Evolutionary conservation across 1,140 invertebrate genomes (phyloP).

Genomic region (Drosophila grimshawi): DNA sequence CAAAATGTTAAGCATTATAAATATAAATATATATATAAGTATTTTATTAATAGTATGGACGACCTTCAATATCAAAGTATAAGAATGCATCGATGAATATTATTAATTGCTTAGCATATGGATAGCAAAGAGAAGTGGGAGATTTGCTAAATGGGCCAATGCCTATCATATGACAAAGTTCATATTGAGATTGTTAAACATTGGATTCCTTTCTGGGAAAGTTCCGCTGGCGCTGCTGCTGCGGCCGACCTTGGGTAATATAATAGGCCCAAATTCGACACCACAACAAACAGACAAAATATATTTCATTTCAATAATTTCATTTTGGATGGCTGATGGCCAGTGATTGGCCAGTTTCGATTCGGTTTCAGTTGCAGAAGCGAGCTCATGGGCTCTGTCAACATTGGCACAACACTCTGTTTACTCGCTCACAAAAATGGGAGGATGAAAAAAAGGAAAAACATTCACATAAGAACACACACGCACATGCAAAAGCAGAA

Average conservation of each 20-base stretch:
- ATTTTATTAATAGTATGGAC: too few species aligned
- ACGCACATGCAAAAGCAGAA: slow-evolving; percentile 26
- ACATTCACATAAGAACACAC: slow-evolving; percentile 39
- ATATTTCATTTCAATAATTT: slow-evolving; percentile 73
- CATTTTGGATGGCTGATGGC: slow-evolving; percentile 34
- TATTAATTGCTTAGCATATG: slow-evolving; percentile 29
- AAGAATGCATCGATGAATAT: too few species aligned
- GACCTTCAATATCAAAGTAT: too few species aligned
- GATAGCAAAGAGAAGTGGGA: background rate
- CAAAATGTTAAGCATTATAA: background rate
- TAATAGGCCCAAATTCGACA: slow-evolving; percentile 61
- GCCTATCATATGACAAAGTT: slow-evolving; percentile 36
- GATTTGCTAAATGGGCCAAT: slow-evolving; percentile 4
- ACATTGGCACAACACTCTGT: slow-evolving; percentile 74
- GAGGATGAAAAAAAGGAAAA: slow-evolving; percentile 14
- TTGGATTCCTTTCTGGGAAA: slow-evolving; percentile 14
- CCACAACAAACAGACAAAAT: slow-evolving; percentile 53
- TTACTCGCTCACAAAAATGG: slow-evolving; percentile 46
- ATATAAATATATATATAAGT: background rate
- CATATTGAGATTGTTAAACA: slow-evolving; percentile 41
- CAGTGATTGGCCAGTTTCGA: slow-evolving; percentile 29
- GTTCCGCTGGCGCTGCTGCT: background rate
- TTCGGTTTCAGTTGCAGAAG: slow-evolving; percentile 29
- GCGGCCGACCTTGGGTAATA: slow-evolving; percentile 49
- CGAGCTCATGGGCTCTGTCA: slow-evolving; percentile 59